A percentile compares a stretch with the other conserved stretches of the same genome.
phyloP scores from a whole-genome alignment of 2,113 vertebrate genomes.

The Hoplias malabaricus region DNA sequence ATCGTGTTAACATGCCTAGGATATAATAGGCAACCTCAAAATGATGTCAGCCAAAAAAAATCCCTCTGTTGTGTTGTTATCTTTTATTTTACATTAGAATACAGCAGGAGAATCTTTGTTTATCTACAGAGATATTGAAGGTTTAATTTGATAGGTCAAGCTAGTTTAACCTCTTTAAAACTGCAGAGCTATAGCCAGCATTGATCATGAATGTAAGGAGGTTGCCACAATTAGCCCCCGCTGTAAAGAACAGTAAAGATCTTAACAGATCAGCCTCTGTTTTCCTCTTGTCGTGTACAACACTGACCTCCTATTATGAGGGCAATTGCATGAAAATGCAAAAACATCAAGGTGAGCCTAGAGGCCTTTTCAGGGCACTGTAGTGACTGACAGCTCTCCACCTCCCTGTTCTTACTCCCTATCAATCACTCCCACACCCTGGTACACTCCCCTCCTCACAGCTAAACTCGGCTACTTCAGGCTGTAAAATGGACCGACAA shows the following conservation, averaged over 20 bases:
- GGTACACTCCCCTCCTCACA: slow-evolving; percentile 36
- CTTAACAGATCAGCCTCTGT: slow-evolving; percentile 12
- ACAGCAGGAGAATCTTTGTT: neutral
- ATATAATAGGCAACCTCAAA: too few relatives aligned
- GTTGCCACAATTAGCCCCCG: slow-evolving; percentile 9
- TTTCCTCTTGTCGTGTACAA: slow-evolving; percentile 49
- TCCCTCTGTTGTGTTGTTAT: neutral
- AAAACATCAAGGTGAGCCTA: slow-evolving; percentile 62
- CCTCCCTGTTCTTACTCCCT: slow-evolving; percentile 47
- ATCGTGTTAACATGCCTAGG: too few relatives aligned
- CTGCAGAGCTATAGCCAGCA: slow-evolving; percentile 13
- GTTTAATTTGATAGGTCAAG: neutral
- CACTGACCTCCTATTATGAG: slow-evolving; percentile 45
- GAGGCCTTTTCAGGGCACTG: slow-evolving; percentile 45
- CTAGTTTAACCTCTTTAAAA: neutral
- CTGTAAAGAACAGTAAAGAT: slow-evolving; percentile 23
- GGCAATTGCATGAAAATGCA: slow-evolving; percentile 45
- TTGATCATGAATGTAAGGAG: slow-evolving; percentile 12
- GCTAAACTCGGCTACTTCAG: slow-evolving; percentile 60
- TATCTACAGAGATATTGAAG: neutral
- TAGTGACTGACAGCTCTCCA: slow-evolving; percentile 61
- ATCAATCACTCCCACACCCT: slow-evolving; percentile 51
- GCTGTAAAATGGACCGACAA: slow-evolving; percentile 59
- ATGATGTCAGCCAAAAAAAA: too few relatives aligned
- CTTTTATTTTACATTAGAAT: neutral